A percentile compares a stretch with the other conserved stretches of the same genome.
phyloP scores from a whole-genome alignment of 2,797 vertebrate species.

The Pseudotriccus pelzelni region DNA sequence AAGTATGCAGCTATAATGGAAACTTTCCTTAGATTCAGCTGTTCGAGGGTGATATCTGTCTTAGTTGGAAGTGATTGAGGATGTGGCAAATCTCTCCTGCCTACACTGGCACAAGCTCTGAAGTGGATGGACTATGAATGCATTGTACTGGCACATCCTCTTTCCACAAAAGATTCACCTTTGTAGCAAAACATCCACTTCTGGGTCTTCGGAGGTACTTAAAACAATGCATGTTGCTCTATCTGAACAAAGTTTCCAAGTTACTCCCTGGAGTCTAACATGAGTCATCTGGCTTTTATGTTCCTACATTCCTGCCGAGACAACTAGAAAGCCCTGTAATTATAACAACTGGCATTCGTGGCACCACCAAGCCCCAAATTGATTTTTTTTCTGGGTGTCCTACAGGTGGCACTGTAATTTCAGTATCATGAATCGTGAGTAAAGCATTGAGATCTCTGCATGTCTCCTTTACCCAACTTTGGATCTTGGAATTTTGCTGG shows the following conservation, averaged over 20 bases:
- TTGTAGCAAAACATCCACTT: background rate
- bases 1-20: background rate
- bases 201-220: background rate
- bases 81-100: background rate
- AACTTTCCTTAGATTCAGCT: background rate
- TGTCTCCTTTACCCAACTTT: background rate
- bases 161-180: background rate
- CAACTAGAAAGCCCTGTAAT: background rate
- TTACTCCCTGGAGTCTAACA: background rate
- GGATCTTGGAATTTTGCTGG: background rate
- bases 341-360: rapidly evolving
- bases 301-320: background rate
- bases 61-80: background rate
- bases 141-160: background rate
- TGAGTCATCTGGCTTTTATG: background rate
- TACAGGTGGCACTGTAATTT: slow-evolving; percentile 63
- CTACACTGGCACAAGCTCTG: background rate
- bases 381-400: background rate
- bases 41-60: background rate
- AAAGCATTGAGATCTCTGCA: background rate
- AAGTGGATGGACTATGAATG: background rate
- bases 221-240: background rate
- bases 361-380: background rate
- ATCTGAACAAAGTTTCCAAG: background rate
- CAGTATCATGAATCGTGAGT: background rate